Evolutionary conservation across 1,140 invertebrate genomes (phyloP).

Genomic region (Papilio aristodemus): DNA sequence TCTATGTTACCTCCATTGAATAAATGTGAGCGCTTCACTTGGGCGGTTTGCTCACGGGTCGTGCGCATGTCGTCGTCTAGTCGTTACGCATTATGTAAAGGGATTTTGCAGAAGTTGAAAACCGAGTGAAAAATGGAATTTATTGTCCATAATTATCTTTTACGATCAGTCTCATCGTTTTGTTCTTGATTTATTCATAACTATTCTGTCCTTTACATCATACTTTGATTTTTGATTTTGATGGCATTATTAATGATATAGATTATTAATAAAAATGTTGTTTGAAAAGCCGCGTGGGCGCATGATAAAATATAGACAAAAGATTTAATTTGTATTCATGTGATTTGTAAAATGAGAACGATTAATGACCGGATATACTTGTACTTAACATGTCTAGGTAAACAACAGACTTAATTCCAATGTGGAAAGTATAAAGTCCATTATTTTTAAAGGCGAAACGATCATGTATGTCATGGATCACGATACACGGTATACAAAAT

Average conservation of each 20-base stretch:
- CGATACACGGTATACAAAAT: slow-evolving; percentile 45
- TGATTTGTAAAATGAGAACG: slow-evolving; percentile 14
- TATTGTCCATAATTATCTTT: slow-evolving; percentile 26
- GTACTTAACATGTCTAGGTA: slow-evolving; percentile 13
- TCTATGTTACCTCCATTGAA: slow-evolving; percentile 27
- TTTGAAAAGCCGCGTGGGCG: slow-evolving; percentile 18
- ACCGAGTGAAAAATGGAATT: slow-evolving; percentile 26
- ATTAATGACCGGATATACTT: slow-evolving; percentile 8
- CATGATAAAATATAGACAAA: slow-evolving; percentile 21
- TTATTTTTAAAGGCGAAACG: slow-evolving; percentile 11
- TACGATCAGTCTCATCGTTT: slow-evolving; percentile 28
- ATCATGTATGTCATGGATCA: slow-evolving; percentile 3
- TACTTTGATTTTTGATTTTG: slow-evolving; percentile 26
- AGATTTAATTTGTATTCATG: slow-evolving; percentile 5
- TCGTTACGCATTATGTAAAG: slow-evolving; percentile 26
- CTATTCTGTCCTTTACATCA: slow-evolving; percentile 9
- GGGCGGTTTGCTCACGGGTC: slow-evolving; percentile 19
- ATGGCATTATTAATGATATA: slow-evolving; percentile 33
- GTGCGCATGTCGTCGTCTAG: slow-evolving; percentile 23
- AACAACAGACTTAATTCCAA: slow-evolving; percentile 15
- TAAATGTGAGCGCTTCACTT: slow-evolving; percentile 30
- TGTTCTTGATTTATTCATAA: slow-evolving; percentile 33
- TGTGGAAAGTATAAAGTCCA: not conserved
- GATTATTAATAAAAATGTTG: slow-evolving; percentile 10
- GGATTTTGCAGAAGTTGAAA: slow-evolving; percentile 29